Conservation (phyloP, 1,140 invertebrate genomes). For the Scaptomyza graminum region DNA sequence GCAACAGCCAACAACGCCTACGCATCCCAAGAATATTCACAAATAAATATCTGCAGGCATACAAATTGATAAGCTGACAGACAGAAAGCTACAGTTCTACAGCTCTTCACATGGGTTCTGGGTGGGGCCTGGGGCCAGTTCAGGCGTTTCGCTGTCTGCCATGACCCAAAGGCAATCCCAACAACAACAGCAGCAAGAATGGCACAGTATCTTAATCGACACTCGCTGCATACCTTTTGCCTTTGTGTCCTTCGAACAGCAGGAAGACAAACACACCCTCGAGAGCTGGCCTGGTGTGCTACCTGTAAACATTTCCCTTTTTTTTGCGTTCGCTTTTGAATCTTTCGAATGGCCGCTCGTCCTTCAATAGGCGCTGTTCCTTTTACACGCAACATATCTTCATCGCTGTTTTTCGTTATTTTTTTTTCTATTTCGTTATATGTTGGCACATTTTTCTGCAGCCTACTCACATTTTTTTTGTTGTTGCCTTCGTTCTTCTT, state of each 20-base stretch:
- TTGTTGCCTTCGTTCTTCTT: conserved; percentile 39
- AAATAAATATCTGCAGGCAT: conserved; percentile 81
- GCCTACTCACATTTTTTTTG: conserved; percentile 46
- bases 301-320: conserved; percentile 62
- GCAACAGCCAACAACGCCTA: conserved; percentile 26
- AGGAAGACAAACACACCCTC: conserved; percentile 51
- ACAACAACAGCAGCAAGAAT: conserved; percentile 17
- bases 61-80: conserved; percentile 80
- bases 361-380: conserved; percentile 77
- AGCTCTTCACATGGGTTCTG: conserved; percentile 5
- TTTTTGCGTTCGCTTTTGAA: conserved; percentile 55
- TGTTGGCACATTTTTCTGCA: conserved; percentile 71
- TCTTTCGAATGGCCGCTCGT: conserved; percentile 71
- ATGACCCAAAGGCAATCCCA: conserved; percentile 51
- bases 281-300: conserved; percentile 41
- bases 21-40: conserved; percentile 76
- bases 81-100: conserved; percentile 19
- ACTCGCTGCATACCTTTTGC: conserved; percentile 72
- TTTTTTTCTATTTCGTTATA: conserved; percentile 25
- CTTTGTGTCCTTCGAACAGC: conserved; percentile 45
- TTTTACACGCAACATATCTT: conserved; percentile 69
- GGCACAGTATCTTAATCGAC: conserved; percentile 75
- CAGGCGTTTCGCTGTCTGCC: conserved; percentile 51
- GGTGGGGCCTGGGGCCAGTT: conserved; percentile 11
- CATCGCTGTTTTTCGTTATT: conserved; percentile 5